Evolutionary conservation across 1,140 invertebrate species (phyloP), one percentile per base, ranked within the genome.

Genomic region (Homarus americanus): DNA sequence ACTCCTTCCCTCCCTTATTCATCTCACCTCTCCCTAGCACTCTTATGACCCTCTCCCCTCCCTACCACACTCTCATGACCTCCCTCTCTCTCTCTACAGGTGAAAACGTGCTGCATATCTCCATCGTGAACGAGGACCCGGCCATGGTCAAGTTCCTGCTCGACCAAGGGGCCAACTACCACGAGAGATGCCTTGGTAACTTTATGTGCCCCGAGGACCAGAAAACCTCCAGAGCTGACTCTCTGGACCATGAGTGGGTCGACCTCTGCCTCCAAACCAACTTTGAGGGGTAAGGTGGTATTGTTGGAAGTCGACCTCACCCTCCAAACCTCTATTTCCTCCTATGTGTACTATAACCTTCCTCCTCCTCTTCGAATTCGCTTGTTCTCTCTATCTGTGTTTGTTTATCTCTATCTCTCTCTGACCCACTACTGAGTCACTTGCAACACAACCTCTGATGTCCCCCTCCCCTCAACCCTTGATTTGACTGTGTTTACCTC

Each of bases 121-220:
- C 98, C 0, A 99, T 99, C 93, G 98, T 99, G 0, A 99, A 99
- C 94, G 99, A 99, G 94, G 99, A 99, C 94, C 98, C 98, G 0
- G 96, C 97, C 0, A 98, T 99, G 98, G 98, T 99, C 0, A 99
- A 99, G 94, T 99, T 97, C 94, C 95, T 99, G 9, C 94, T 99
- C 49, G 98, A 99, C 93, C 96, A 97, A 84, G 98, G 98, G 4
- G 98, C 97, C 0, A 96, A 99, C 94, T 96, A 97, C 58, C 96
- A 99, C 93, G 97, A 98, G 94, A 94, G 98, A 38, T 98, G 98
- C 93, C 97, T 97, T 92, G 99, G 99, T 0, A 98, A 97, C 93
- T 99, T 99, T 93, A 99, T 99, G 97, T 97, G 97, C 87, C 97
- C 98, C 0, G 98, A 99, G 94, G 99, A 99, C 94, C 98, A 99